Evolutionary conservation across 2,888 invertebrate species (phyloP).

Genomic region (Apotomis capreana): DNA sequence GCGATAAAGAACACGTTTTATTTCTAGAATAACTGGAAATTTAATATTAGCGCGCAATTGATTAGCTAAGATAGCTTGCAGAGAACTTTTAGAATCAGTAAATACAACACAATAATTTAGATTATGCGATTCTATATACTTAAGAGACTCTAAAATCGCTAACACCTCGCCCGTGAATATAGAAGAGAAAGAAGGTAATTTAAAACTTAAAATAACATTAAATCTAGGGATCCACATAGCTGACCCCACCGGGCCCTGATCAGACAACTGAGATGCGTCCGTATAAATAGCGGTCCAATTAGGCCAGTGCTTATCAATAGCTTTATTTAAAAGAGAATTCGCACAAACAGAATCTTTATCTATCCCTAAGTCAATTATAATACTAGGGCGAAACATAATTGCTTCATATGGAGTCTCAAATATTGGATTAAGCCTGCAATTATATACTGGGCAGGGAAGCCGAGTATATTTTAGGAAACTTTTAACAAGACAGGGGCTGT

Average conservation of each 20-base stretch:
- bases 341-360: neutral
- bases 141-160: no score
- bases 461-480: neutral
- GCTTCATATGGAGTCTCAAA: conserved; percentile 4
- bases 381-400: neutral
- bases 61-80: neutral
- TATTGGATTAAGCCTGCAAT: neutral
- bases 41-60: no score
- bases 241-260: neutral
- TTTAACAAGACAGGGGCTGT: conserved; percentile 2
- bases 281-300: neutral
- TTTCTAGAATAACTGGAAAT: no score
- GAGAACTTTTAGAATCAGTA: no score
- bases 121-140: no score
- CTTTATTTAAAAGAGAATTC: neutral
- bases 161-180: neutral
- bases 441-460: neutral
- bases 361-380: conserved; percentile 1
- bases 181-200: neutral
- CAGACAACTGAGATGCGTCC: neutral
- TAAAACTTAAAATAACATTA: conserved; percentile 1
- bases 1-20: no score
- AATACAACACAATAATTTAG: no score
- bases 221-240: conserved; percentile 6
- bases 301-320: conserved; percentile 3